Base-by-base conservation (phyloP, 2,797 vertebrate genomes). In the Pelochelys cantorii region DNA sequence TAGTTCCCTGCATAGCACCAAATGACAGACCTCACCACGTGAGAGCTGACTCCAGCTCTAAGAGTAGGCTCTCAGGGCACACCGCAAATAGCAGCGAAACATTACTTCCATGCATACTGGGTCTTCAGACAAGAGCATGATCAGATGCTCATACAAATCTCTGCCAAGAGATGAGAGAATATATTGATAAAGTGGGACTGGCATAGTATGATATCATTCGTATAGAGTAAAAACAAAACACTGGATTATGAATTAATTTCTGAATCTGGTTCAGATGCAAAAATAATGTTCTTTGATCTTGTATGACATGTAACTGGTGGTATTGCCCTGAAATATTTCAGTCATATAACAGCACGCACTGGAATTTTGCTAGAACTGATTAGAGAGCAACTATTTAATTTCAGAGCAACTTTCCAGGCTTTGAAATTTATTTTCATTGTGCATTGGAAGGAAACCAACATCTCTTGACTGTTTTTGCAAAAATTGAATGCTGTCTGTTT, bases 371-470 rank as follows among this genome's bases (percentile, higher is more conserved):
- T 27, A 77, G 37, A 52, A 52, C 74, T 77, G 25, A 77, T 29
- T 15, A 13, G 74, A 48, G 13, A 77, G 42, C 42, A 52, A 48
- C 25, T 9, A 14, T 29, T 77, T 42, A 13, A 52, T 77, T 77
- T 77, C 37, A 15, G 13, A 10, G 74, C 74, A 77, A 52, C 23
- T 52, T 27, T 77, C 25, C 25, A 77, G n/a, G 34, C n/a, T 22
- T 71, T 37, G 65, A 71, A 1, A 84, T 79, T 85, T 92, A 4
- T 91, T 96, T 80, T 90, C 0, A 9, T 82, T 74, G 86, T 62
- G 42, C 29, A 80, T 85, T n/a, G 83, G 34, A 71, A 93, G 84
- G 23, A 81, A 89, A 13, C 18, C 31, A 74, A 92, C 87, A 85
- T 23, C 2, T 55, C 71, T 77, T 71, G 1, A 85, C 59, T 11